Percentiles rank a stretch among this genome's conserved stretches.
Conservation (phyloP, 2,797 vertebrate species). For the Sarcophilus harrisii region DNA sequence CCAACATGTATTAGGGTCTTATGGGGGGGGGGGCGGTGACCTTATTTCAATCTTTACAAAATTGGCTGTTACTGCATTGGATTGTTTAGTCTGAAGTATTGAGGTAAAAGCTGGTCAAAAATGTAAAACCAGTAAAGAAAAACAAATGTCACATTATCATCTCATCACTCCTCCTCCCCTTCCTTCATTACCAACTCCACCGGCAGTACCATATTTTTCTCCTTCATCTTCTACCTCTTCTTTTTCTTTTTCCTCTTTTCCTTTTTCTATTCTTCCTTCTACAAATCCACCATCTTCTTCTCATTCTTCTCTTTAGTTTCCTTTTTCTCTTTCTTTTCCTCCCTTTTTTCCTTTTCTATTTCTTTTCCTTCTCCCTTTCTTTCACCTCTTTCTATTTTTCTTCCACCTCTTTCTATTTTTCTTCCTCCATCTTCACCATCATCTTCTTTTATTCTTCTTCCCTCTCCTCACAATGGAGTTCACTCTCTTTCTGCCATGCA, state of each 20-base stretch:
- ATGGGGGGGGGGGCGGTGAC: background rate
- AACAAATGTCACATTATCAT: background rate
- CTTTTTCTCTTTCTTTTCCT: background rate
- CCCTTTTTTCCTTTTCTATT: background rate
- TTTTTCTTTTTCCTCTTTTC: background rate
- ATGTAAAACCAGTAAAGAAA: background rate
- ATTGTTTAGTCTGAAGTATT: background rate
- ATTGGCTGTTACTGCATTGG: background rate
- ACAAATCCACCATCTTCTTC: background rate
- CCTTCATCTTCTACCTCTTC: background rate
- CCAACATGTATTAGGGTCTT: background rate
- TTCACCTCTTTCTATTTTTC: background rate
- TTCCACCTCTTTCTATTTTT: background rate
- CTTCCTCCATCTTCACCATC: background rate
- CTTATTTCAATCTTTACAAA: background rate
- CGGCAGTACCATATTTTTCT: background rate
- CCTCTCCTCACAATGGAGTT: background rate
- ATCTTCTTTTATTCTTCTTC: conserved; percentile 10
- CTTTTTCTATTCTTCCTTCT: background rate
- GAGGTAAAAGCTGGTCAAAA: background rate
- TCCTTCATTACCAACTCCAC: background rate
- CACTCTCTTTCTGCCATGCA: background rate
- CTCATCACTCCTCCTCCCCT: background rate
- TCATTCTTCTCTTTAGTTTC: background rate
- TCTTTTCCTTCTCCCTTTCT: conserved; percentile 13